Evolutionary conservation across 1,140 invertebrate genomes (phyloP).

Genomic region (Stenopsyche tienmushanensis): DNA sequence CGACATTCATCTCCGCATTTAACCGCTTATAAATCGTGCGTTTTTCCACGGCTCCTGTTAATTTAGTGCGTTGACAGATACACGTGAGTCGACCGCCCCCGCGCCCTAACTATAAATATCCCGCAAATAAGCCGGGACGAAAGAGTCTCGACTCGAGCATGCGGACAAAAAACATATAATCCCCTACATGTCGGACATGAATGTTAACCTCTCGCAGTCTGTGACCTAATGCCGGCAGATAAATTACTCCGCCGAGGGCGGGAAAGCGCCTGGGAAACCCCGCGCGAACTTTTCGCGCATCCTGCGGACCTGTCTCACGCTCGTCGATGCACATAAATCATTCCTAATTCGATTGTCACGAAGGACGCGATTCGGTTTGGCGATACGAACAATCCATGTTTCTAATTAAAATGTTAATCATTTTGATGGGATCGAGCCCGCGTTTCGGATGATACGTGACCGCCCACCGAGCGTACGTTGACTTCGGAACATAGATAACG

Average conservation of each 20-base stretch:
- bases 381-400: too few species aligned
- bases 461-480: constrained; percentile 7
- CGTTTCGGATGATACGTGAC: neutral
- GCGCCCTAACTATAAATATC: constrained; percentile 8
- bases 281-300: constrained; percentile 8
- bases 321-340: too few species aligned
- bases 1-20: constrained; percentile 3
- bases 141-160: neutral
- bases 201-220: constrained; percentile 31
- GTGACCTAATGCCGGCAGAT: constrained; percentile 1
- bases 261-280: neutral
- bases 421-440: too few species aligned
- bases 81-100: constrained; percentile 5
- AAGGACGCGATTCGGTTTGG: too few species aligned
- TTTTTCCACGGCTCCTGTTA: constrained; percentile 4
- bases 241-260: constrained; percentile 5
- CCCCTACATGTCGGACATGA: constrained; percentile 30
- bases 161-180: neutral
- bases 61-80: constrained; percentile 17
- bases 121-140: constrained; percentile 18
- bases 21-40: constrained; percentile 14
- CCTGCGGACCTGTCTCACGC: too few species aligned
- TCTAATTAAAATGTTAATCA: constrained; percentile 8
- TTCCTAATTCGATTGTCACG: too few species aligned
- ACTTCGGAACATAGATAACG: constrained; percentile 3